Conservation (phyloP, 2,113 vertebrate species). For the Hemiprocne comata region DNA sequence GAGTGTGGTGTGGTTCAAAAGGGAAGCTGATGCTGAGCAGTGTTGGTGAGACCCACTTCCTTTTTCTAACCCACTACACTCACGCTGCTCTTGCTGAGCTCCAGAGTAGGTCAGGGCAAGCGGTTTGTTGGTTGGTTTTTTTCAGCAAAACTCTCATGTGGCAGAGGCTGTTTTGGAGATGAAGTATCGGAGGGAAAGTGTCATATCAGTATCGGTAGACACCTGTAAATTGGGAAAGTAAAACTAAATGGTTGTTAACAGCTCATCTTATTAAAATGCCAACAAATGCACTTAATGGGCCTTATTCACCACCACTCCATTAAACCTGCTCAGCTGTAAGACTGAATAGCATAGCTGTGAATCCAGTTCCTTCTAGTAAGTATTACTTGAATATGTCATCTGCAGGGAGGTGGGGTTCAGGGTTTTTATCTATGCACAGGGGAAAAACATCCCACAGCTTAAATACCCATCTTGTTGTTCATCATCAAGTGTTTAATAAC, state of each 20-base stretch:
- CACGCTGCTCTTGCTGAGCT: not conserved
- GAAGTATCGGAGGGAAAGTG: not conserved
- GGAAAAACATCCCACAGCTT: not conserved
- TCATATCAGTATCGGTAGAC: rapidly evolving
- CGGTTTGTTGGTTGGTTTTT: rapidly evolving
- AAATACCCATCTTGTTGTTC: not conserved
- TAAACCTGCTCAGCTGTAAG: not conserved
- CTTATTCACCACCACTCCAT: not conserved
- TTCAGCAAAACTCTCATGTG: not conserved
- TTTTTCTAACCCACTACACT: not conserved
- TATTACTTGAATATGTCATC: not conserved
- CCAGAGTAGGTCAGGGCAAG: not conserved
- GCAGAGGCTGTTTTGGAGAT: not conserved
- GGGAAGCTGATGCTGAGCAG: not conserved
- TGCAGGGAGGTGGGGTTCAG: not conserved
- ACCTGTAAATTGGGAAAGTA: not conserved
- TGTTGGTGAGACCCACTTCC: not conserved
- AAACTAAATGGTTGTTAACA: not conserved
- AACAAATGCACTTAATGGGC: not conserved
- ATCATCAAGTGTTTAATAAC: not conserved
- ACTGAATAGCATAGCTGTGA: not conserved
- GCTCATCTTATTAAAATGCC: not conserved
- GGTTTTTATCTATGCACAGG: not conserved
- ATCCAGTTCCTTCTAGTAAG: not conserved
- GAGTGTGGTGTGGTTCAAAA: not conserved